Evolutionary conservation across 2,797 vertebrate genomes (phyloP).

Genomic region (Brotula barbata): DNA sequence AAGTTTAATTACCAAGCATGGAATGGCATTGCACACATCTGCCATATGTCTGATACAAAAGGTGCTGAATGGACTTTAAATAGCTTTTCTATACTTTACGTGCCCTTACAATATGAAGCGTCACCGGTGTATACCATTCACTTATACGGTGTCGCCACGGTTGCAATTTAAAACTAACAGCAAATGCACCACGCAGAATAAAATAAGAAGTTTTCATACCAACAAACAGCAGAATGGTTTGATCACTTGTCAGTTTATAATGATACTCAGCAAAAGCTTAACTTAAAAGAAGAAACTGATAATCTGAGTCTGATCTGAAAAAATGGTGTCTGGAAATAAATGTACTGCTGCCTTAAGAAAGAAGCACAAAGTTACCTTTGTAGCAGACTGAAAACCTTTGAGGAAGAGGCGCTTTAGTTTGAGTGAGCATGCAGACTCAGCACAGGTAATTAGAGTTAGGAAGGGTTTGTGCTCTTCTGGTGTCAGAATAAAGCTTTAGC

Average conservation of each 20-base stretch:
- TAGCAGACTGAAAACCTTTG: constrained; percentile 8
- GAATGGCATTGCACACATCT: constrained; percentile 24
- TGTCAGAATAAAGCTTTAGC: constrained; percentile 56
- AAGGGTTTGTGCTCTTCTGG: constrained; percentile 38
- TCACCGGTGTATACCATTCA: constrained; percentile 1
- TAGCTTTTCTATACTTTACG: constrained; percentile 16
- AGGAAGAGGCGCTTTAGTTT: constrained; percentile 37
- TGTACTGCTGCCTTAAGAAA: background rate
- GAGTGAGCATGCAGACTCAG: constrained; percentile 54
- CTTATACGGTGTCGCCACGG: constrained; percentile 1
- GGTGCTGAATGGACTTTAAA: constrained; percentile 8
- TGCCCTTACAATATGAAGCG: constrained; percentile 18
- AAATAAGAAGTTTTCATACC: too few relatives aligned
- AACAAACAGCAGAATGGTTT: constrained; percentile 7
- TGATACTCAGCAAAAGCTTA: background rate
- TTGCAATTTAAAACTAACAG: constrained; percentile 2
- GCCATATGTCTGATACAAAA: constrained; percentile 40
- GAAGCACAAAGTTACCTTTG: constrained; percentile 7
- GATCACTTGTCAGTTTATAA: constrained; percentile 7
- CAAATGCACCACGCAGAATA: constrained; percentile 1
- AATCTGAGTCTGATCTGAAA: background rate
- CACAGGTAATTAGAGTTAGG: constrained; percentile 64
- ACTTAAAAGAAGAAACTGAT: background rate
- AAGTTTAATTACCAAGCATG: constrained; percentile 57
- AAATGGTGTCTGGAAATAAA: too few relatives aligned